Evolutionary conservation across 2,113 vertebrate genomes (phyloP).

Genomic region (Neogale vison): DNA sequence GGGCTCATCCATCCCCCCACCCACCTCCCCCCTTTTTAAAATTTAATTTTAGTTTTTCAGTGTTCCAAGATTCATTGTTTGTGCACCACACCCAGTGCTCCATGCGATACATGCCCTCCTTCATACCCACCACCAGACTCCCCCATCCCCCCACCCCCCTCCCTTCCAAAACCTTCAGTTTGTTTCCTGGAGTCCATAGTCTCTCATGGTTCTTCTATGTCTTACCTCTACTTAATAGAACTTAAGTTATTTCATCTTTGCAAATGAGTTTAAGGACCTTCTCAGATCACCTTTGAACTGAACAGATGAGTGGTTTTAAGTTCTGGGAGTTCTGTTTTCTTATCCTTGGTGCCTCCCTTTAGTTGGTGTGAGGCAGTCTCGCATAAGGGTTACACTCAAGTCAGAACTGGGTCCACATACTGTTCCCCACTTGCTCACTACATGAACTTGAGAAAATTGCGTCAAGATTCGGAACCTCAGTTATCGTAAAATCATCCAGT

Average conservation of each 20-base stretch:
- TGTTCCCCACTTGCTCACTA: neutral
- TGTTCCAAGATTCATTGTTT: too few relatives aligned
- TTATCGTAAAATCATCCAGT: neutral
- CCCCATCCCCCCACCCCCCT: too few relatives aligned
- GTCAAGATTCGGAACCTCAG: neutral
- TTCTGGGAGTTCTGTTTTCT: neutral
- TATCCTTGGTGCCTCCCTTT: neutral
- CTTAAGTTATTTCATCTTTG: neutral
- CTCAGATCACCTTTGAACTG: neutral
- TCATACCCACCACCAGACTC: too few relatives aligned
- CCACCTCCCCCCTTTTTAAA: too few relatives aligned
- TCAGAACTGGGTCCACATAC: neutral
- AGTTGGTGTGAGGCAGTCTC: neutral
- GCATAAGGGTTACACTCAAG: neutral
- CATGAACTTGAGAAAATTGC: neutral
- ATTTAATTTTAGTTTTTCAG: too few relatives aligned
- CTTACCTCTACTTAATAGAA: neutral
- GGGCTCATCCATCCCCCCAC: too few relatives aligned
- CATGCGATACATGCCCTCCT: too few relatives aligned
- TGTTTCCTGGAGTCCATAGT: too few relatives aligned
- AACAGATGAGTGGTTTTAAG: neutral
- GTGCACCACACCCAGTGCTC: too few relatives aligned
- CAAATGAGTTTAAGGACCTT: neutral
- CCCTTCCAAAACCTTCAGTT: too few relatives aligned
- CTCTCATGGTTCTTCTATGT: neutral